These are phyloP conservation scores for Centropus bengalensis DNA, from an alignment of 2,113 vertebrate genomes.

Conservation along the genomic window DNA sequence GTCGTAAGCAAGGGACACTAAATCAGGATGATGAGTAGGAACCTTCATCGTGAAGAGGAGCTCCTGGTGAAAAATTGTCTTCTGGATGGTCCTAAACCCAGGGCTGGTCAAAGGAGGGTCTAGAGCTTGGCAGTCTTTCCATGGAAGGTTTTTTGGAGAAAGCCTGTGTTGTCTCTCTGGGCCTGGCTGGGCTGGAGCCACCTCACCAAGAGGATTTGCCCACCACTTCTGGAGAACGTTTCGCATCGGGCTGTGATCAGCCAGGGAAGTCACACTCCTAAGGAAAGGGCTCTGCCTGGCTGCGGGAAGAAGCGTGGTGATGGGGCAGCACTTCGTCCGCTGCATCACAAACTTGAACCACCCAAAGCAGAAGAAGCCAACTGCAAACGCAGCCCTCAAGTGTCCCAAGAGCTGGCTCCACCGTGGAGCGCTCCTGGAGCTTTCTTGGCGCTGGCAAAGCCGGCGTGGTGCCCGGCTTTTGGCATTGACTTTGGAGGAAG, in stretches of 20 bases:
- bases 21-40: background rate
- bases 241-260: background rate
- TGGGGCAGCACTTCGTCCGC: fast-evolving
- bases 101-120: background rate
- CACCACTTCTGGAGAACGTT: background rate
- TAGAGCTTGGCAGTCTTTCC: background rate
- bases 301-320: background rate
- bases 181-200: background rate
- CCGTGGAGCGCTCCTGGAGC: background rate
- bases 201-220: background rate
- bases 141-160: background rate
- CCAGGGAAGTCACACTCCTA: background rate
- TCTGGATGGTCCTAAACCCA: background rate
- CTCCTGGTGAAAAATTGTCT: background rate
- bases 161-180: fast-evolving
- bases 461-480: background rate
- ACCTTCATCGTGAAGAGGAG: background rate
- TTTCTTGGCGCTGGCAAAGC: background rate
- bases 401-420: background rate
- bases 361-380: background rate
- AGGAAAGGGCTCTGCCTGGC: background rate
- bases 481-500: background rate
- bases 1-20: background rate
- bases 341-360: fast-evolving
- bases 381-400: fast-evolving